A percentile compares a stretch with the other conserved stretches of the same genome.
Conservation (phyloP, 2,113 vertebrate genomes). For the Columba janthina region DNA sequence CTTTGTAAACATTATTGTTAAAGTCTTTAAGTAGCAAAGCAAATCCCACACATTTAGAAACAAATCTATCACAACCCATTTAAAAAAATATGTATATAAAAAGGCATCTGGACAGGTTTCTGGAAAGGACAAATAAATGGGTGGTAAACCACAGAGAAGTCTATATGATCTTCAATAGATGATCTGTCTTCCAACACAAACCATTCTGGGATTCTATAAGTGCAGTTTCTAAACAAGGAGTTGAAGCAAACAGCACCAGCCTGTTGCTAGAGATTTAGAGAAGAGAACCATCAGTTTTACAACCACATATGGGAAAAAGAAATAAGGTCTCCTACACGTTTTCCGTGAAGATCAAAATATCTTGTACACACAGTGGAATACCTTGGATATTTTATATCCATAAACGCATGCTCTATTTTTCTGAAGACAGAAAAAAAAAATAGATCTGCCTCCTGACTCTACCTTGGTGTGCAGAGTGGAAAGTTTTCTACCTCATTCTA, state of each 20-base stretch:
- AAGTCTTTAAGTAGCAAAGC: slow-evolving; percentile 46
- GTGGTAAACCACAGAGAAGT: not conserved
- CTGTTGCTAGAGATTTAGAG: not conserved
- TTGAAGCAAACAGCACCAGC: not conserved
- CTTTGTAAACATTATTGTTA: not conserved
- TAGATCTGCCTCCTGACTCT: not conserved
- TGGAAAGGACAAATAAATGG: not conserved
- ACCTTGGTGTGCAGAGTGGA: not conserved
- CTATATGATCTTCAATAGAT: too few relatives aligned
- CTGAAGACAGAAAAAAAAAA: not conserved
- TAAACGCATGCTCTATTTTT: not conserved
- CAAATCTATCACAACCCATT: slow-evolving; percentile 11
- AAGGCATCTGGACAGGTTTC: not conserved
- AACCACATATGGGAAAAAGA: not conserved
- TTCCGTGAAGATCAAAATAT: not conserved
- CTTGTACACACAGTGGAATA: rapidly evolving
- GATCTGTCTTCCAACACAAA: too few relatives aligned
- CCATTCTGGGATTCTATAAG: not conserved
- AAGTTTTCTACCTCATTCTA: not conserved
- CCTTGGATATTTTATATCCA: not conserved
- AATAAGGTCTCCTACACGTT: not conserved
- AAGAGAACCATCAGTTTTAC: not conserved
- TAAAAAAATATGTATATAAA: not conserved
- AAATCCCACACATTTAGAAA: slow-evolving; percentile 1
- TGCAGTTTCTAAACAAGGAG: not conserved